phyloP scores from a whole-genome alignment of 2,888 invertebrate genomes.

The Sinelater perroti region DNA sequence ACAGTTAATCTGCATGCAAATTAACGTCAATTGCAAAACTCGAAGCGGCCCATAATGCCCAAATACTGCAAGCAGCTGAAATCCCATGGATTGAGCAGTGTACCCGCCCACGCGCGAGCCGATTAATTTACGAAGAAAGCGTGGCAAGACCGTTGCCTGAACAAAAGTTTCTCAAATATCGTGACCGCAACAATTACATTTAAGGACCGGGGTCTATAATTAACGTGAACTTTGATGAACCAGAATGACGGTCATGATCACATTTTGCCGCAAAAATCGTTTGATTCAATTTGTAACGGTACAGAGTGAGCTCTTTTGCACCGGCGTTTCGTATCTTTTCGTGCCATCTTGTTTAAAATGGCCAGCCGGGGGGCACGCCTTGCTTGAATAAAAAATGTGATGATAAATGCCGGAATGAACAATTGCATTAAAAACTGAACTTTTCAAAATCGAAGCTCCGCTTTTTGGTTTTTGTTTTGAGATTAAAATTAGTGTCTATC shows the following conservation, averaged over 20 bases:
- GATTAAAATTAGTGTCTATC: too few relatives aligned
- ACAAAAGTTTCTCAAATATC: conserved; percentile 27
- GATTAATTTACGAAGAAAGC: conserved; percentile 31
- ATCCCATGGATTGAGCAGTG: conserved; percentile 25
- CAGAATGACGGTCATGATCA: conserved; percentile 39
- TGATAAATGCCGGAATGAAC: too few relatives aligned
- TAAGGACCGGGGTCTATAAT: conserved; percentile 33
- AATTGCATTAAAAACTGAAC: too few relatives aligned
- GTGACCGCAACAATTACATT: conserved; percentile 32
- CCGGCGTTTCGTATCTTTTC: conserved; percentile 23
- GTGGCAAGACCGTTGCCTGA: conserved; percentile 28
- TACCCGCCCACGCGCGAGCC: conserved; percentile 26
- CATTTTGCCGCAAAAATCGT: conserved; percentile 31
- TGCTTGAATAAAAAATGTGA: too few relatives aligned
- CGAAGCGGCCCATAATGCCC: too few relatives aligned
- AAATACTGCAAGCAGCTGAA: too few relatives aligned
- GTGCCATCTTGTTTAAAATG: conserved; percentile 22
- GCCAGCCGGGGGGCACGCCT: conserved; percentile 4
- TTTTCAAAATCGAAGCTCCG: too few relatives aligned
- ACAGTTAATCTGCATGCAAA: too few relatives aligned
- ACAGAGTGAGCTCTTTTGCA: conserved; percentile 9
- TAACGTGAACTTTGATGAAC: conserved; percentile 41
- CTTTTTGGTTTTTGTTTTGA: too few relatives aligned
- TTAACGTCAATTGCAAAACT: too few relatives aligned
- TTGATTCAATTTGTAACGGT: conserved; percentile 32